A percentile compares a stretch with the other conserved stretches of the same genome.
These are phyloP conservation scores for Physella acuta DNA, from an alignment of 1,140 invertebrate genomes.

Conservation along the genomic window DNA sequence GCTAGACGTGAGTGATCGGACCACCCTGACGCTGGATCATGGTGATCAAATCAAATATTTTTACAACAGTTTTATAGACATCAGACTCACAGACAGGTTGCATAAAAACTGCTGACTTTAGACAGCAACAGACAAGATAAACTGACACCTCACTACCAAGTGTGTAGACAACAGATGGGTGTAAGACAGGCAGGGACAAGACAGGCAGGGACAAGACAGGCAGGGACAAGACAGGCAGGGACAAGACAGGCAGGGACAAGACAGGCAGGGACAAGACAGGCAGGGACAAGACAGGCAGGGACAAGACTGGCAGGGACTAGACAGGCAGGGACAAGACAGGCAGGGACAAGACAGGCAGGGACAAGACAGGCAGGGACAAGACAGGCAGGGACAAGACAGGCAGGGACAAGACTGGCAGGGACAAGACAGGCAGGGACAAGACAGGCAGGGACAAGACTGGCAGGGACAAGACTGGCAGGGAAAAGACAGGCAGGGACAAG, in stretches of 20 bases:
- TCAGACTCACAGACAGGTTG: too few relatives aligned
- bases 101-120: too few relatives aligned
- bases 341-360: neutral
- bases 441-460: neutral
- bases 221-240: neutral
- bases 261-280: neutral
- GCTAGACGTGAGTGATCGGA: too few relatives aligned
- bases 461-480: neutral
- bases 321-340: neutral
- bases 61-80: too few relatives aligned
- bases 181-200: neutral
- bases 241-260: neutral
- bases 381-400: neutral
- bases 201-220: neutral
- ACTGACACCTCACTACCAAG: too few relatives aligned
- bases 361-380: neutral
- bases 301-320: neutral
- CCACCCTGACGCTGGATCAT: too few relatives aligned
- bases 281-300: neutral
- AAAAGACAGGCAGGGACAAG: neutral
- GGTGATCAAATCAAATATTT: too few relatives aligned
- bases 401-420: neutral
- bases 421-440: neutral
- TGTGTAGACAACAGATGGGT: too few relatives aligned
- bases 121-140: too few relatives aligned